Evolutionary conservation across 2,113 vertebrate genomes (phyloP).

Genomic region (Oxygymnocypris stewartii): DNA sequence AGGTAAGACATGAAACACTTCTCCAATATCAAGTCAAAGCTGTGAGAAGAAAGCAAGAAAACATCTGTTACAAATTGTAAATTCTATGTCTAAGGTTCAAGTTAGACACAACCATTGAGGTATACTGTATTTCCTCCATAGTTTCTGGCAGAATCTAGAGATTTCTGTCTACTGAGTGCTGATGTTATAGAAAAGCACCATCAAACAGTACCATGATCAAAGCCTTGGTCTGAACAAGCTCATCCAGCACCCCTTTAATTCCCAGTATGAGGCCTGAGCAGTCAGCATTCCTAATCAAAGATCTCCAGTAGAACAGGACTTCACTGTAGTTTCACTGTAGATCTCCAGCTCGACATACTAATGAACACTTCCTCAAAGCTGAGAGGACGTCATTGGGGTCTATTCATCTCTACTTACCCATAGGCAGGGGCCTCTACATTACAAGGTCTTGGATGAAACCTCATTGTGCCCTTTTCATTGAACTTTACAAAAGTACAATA

Average conservation of each 20-base stretch:
- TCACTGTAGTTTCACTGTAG: constrained; percentile 26
- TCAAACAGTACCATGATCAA: constrained; percentile 59
- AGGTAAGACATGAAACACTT: constrained; percentile 71
- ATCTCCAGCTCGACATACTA: constrained; percentile 33
- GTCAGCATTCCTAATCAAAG: constrained; percentile 56
- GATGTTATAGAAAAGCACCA: constrained; percentile 41
- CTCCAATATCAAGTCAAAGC: not conserved
- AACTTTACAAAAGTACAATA: not conserved
- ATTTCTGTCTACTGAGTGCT: constrained; percentile 29
- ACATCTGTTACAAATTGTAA: not conserved
- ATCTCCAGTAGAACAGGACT: constrained; percentile 19
- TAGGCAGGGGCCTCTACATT: constrained; percentile 3
- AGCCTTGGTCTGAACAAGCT: constrained; percentile 41
- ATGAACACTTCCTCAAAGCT: constrained; percentile 38
- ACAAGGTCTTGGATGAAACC: not conserved
- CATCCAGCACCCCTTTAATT: constrained; percentile 40
- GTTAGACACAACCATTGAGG: not conserved
- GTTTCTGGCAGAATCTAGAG: not conserved
- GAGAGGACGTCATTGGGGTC: constrained; percentile 23
- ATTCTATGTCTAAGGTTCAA: not conserved
- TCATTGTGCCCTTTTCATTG: not conserved
- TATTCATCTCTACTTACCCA: constrained; percentile 19
- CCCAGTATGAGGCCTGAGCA: constrained; percentile 31
- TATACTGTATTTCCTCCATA: not conserved
- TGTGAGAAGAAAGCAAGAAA: not conserved